These are phyloP conservation scores for Thalassophryne amazonica DNA, from an alignment of 2,797 vertebrate genomes.

Conservation along the genomic window DNA sequence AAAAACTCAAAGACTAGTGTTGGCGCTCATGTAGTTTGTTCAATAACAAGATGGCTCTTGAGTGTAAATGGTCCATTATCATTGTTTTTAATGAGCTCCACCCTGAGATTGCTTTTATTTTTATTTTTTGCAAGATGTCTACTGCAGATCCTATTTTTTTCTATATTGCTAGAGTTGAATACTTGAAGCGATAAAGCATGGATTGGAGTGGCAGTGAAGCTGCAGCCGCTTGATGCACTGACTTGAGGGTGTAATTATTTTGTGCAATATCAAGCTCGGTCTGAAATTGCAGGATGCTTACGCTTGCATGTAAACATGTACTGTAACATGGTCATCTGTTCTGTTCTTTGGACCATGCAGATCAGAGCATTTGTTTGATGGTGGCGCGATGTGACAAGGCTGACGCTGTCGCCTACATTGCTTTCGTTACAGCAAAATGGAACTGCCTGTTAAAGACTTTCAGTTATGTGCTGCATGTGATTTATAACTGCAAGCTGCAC, in stretches of 20 bases:
- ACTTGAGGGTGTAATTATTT: constrained; percentile 79
- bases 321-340: constrained; percentile 53
- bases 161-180: constrained; percentile 48
- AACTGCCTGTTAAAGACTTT: constrained; percentile 27
- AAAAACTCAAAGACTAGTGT: constrained; percentile 31
- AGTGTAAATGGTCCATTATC: constrained; percentile 76
- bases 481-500: constrained; percentile 22
- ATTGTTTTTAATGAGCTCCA: constrained; percentile 73
- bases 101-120: constrained; percentile 55
- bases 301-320: constrained; percentile 58
- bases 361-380: constrained; percentile 50
- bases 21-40: constrained; percentile 47
- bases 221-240: constrained; percentile 55
- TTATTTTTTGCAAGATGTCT: constrained; percentile 50
- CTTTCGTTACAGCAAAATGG: constrained; percentile 21
- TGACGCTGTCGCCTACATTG: constrained; percentile 31
- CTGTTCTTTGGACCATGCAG: constrained; percentile 42
- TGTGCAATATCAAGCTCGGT: constrained; percentile 61
- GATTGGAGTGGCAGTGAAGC: constrained; percentile 53
- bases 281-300: constrained; percentile 63
- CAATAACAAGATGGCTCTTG: constrained; percentile 74
- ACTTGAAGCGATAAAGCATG: constrained; percentile 60
- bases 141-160: constrained; percentile 49
- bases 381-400: constrained; percentile 22
- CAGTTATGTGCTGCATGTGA: constrained; percentile 32